Conservation (phyloP, 1,140 invertebrate species). For the Drosophila rufa region DNA sequence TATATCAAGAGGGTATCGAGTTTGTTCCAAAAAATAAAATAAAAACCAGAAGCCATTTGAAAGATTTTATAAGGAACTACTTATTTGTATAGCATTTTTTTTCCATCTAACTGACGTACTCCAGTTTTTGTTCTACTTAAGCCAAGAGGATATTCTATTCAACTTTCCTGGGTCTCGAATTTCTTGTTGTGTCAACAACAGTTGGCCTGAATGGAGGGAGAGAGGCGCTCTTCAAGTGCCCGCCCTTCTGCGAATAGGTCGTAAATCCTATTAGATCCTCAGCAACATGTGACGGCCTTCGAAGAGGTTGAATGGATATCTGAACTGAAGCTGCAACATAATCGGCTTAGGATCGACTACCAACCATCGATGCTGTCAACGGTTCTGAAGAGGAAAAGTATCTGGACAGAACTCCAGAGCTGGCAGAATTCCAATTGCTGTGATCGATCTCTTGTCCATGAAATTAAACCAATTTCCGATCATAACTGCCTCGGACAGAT, state of each 20-base stretch:
- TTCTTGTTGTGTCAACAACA: conserved; percentile 75
- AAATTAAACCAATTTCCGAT: conserved; percentile 31
- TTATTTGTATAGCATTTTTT: conserved; percentile 36
- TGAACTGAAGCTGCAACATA: conserved; percentile 39
- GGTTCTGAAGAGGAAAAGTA: conserved; percentile 20
- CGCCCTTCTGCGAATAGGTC: conserved; percentile 57
- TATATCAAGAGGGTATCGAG: conserved; percentile 7
- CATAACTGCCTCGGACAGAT: background rate
- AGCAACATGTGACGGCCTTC: conserved; percentile 64
- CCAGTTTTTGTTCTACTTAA: conserved; percentile 37
- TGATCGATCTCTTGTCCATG: conserved; percentile 12
- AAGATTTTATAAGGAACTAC: conserved; percentile 27
- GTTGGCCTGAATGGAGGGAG: conserved; percentile 32
- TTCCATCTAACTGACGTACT: conserved; percentile 30
- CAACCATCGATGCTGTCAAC: conserved; percentile 62
- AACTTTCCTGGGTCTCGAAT: conserved; percentile 53
- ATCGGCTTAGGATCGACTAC: conserved; percentile 66
- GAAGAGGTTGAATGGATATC: conserved; percentile 16
- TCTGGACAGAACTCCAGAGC: background rate
- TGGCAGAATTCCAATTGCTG: background rate
- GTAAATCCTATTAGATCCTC: conserved; percentile 74
- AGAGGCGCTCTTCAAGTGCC: conserved; percentile 35
- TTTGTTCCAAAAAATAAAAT: background rate
- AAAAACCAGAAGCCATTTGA: conserved; percentile 30
- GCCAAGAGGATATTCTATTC: conserved; percentile 25